Conservation (phyloP, 1,140 invertebrate genomes). For the Zaprionus vittiger region DNA sequence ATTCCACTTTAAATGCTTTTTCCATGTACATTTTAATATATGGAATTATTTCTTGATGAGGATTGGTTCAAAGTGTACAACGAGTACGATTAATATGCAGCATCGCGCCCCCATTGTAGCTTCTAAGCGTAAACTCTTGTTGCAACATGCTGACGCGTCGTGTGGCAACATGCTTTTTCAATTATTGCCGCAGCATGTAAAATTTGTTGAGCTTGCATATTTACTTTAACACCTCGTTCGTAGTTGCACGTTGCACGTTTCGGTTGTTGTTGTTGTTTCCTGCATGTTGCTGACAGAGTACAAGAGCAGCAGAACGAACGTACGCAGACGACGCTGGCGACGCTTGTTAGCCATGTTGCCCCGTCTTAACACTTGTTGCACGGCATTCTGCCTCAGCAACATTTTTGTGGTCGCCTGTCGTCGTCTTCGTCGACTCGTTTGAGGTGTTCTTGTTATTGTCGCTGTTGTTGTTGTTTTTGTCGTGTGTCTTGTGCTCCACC, state of each 20-base stretch:
- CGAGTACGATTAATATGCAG: slow-evolving; percentile 25
- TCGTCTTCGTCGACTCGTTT: slow-evolving; percentile 6
- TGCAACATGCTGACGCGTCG: slow-evolving; percentile 48
- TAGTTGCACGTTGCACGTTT: slow-evolving; percentile 15
- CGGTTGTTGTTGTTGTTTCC: slow-evolving; percentile 25
- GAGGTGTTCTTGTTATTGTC: slow-evolving; percentile 26
- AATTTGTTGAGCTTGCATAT: slow-evolving; percentile 71
- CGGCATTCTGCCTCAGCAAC: slow-evolving; percentile 71
- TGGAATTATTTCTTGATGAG: slow-evolving; percentile 1
- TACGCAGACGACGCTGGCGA: slow-evolving; percentile 38
- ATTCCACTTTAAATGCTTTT: slow-evolving; percentile 3
- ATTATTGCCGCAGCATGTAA: slow-evolving; percentile 70
- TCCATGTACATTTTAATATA: neutral
- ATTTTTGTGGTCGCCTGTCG: slow-evolving; percentile 58
- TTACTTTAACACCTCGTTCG: slow-evolving; percentile 66
- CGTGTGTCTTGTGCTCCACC: slow-evolving; percentile 70
- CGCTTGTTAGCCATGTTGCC: slow-evolving; percentile 72
- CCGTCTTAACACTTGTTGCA: slow-evolving; percentile 68
- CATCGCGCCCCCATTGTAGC: neutral
- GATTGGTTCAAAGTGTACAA: slow-evolving; percentile 1
- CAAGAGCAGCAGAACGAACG: slow-evolving; percentile 18
- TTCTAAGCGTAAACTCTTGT: slow-evolving; percentile 68
- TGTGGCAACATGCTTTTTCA: slow-evolving; percentile 76
- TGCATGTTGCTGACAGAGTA: slow-evolving; percentile 57
- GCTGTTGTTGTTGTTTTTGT: slow-evolving; percentile 48